A percentile compares a stretch with the other conserved stretches of the same genome.
Conservation (phyloP, 2,113 vertebrate species). For the Hydropotes inermis region DNA sequence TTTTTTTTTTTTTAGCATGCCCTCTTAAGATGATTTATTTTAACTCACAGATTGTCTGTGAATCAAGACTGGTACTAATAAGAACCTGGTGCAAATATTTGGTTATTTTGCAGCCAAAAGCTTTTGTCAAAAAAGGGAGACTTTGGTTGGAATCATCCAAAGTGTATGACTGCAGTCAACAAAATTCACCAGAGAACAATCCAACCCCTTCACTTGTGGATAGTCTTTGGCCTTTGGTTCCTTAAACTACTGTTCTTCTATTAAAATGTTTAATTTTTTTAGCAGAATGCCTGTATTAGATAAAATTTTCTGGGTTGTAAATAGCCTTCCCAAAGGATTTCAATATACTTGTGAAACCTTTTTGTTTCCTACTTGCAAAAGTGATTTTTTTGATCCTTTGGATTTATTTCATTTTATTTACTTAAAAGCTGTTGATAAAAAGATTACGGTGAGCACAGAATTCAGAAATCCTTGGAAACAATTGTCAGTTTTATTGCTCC, state of each 20-base stretch:
- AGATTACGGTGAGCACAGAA: constrained; percentile 26
- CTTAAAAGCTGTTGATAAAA: constrained; percentile 47
- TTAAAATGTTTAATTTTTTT: constrained; percentile 1
- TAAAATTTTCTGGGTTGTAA: constrained; percentile 14
- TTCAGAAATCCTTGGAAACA: constrained; percentile 48
- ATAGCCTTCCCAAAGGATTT: neutral
- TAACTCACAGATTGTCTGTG: constrained; percentile 1
- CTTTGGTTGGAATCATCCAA: constrained; percentile 4
- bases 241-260: neutral
- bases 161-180: constrained; percentile 28
- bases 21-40: neutral
- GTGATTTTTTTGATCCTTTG: constrained; percentile 60
- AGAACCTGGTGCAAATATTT: neutral
- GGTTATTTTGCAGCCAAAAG: neutral
- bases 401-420: constrained; percentile 63
- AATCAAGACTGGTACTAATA: neutral
- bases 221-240: neutral
- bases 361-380: constrained; percentile 43
- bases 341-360: neutral
- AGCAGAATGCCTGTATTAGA: constrained; percentile 22
- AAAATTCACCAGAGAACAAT: constrained; percentile 30
- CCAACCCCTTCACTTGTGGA: neutral
- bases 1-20: neutral
- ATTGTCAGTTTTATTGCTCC: constrained; percentile 51
- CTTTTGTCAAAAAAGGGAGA: neutral